Conservation (phyloP, 2,113 vertebrate species). For the Engraulis encrasicolus region DNA sequence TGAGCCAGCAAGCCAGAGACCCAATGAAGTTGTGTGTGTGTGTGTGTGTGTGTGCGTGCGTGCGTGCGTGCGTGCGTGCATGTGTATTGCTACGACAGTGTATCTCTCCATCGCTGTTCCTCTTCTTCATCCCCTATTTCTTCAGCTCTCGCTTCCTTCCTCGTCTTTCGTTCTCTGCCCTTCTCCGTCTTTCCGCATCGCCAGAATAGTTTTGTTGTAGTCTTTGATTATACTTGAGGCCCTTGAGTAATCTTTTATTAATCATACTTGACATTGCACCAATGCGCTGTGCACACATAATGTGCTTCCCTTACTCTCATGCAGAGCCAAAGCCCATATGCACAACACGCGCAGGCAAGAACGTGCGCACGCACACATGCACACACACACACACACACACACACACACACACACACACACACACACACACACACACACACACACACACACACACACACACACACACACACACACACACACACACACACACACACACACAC, state of each 20-base stretch:
- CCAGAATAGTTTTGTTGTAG: neutral
- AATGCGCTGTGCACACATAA: too few species aligned
- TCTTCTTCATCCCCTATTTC: neutral
- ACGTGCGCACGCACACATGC: too few species aligned
- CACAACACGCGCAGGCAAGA: too few species aligned
- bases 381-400: neutral
- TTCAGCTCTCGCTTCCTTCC: neutral
- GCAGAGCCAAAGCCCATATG: too few species aligned
- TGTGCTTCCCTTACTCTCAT: too few species aligned
- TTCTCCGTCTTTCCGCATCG: neutral
- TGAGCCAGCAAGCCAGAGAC: neutral
- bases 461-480: neutral
- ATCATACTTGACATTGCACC: conserved; percentile 6
- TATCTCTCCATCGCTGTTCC: neutral
- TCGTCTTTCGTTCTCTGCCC: neutral
- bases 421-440: neutral
- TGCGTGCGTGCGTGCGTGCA: too few species aligned
- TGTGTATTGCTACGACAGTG: too few species aligned
- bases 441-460: neutral
- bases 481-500: too few species aligned
- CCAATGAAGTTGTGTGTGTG: neutral
- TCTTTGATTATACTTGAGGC: neutral
- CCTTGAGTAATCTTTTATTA: neutral
- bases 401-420: neutral
- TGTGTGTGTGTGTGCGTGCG: too few species aligned